phyloP scores from a whole-genome alignment of 2,113 vertebrate species.

The Paedocypris sp. region DNA sequence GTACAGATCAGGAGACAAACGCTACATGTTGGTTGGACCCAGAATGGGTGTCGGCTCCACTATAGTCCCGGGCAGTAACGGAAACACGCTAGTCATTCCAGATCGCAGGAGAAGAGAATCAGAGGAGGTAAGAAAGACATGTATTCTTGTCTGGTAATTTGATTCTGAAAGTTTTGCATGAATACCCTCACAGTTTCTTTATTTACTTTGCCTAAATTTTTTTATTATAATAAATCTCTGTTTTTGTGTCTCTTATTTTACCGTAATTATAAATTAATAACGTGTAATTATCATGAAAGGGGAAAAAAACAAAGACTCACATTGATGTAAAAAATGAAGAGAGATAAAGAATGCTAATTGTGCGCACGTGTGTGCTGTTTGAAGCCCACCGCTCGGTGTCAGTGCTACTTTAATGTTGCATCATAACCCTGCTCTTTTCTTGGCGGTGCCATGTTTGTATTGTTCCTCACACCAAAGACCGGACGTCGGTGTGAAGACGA shows the following conservation, averaged over 20 bases:
- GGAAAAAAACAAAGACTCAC: no score
- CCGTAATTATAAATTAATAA: no score
- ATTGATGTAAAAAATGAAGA: no score
- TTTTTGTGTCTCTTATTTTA: no score
- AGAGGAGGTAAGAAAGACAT: constrained; percentile 23
- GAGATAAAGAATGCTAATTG: not conserved
- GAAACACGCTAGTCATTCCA: constrained; percentile 39
- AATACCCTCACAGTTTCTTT: not conserved
- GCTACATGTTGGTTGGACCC: constrained; percentile 40
- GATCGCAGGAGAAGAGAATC: constrained; percentile 27
- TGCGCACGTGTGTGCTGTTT: not conserved
- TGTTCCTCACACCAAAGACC: not conserved
- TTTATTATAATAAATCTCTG: no score
- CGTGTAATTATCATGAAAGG: no score
- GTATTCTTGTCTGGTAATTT: not conserved
- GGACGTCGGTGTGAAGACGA: no score
- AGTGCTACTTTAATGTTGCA: constrained; percentile 11
- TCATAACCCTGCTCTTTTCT: not conserved
- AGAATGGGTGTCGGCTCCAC: constrained; percentile 37
- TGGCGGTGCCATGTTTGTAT: not conserved
- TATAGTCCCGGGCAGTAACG: constrained; percentile 31
- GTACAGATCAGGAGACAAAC: constrained; percentile 40
- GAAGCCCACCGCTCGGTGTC: constrained; percentile 23
- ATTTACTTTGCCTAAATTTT: no score
- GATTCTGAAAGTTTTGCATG: not conserved